Conservation (phyloP, 2,113 vertebrate genomes). For the Sturnira hondurensis region DNA sequence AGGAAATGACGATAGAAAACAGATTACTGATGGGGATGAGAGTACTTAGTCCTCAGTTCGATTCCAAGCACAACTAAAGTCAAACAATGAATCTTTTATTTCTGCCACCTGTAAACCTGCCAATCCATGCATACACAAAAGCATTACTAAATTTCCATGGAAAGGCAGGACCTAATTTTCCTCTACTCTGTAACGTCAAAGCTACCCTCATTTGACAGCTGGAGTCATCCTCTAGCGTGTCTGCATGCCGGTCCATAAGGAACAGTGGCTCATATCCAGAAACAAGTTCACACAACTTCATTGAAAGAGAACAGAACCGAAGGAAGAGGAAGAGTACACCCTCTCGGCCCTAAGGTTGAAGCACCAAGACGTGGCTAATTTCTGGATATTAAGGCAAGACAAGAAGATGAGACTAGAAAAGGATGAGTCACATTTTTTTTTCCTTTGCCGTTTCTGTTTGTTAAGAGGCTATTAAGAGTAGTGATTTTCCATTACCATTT, state of each 20-base stretch:
- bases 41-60: conserved; percentile 40
- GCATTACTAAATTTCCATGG: conserved; percentile 39
- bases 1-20: conserved; percentile 55
- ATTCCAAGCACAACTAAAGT: conserved; percentile 52
- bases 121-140: conserved; percentile 10
- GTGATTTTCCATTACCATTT: neutral
- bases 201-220: neutral
- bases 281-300: neutral
- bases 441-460: neutral
- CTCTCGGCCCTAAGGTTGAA: neutral
- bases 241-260: neutral
- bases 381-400: neutral
- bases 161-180: neutral
- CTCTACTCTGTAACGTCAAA: neutral
- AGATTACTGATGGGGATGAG: conserved; percentile 61
- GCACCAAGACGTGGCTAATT: neutral
- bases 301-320: neutral
- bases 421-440: no score
- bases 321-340: neutral
- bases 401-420: neutral
- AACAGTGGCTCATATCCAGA: neutral
- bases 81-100: conserved; percentile 64
- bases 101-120: conserved; percentile 45
- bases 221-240: neutral
- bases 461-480: neutral